Evolutionary conservation across 2,888 invertebrate species (phyloP).

Genomic region (Dione juno): DNA sequence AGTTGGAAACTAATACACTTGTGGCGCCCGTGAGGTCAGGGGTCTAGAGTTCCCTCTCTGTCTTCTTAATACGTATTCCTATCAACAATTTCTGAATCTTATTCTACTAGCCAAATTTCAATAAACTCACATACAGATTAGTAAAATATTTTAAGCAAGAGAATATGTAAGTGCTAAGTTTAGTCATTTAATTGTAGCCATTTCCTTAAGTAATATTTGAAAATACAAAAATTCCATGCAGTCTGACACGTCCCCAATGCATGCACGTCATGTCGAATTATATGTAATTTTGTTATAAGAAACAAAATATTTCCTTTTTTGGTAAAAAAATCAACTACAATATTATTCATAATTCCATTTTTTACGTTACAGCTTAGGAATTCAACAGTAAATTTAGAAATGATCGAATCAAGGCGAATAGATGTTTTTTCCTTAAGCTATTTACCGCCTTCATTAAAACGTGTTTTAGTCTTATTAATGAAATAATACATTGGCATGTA

Average conservation of each 20-base stretch:
- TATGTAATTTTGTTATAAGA: too few relatives aligned
- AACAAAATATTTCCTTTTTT: too few relatives aligned
- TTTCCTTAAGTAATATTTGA: neutral
- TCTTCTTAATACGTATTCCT: too few relatives aligned
- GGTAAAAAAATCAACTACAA: neutral
- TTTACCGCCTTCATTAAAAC: neutral
- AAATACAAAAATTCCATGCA: neutral
- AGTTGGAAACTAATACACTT: too few relatives aligned
- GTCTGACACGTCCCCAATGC: neutral
- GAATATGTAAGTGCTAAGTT: too few relatives aligned
- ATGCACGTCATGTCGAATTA: neutral
- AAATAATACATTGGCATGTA: neutral
- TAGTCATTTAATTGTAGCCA: neutral
- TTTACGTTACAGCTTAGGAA: neutral
- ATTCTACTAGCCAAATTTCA: too few relatives aligned
- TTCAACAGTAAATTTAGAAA: neutral
- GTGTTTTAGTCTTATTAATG: neutral
- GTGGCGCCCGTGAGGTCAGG: too few relatives aligned
- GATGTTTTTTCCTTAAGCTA: constrained; percentile 8
- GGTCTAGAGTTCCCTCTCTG: too few relatives aligned
- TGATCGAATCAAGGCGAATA: neutral
- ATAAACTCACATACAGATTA: too few relatives aligned
- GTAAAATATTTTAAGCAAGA: neutral
- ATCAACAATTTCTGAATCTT: too few relatives aligned
- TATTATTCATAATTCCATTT: neutral